phyloP scores from a whole-genome alignment of 2,888 invertebrate genomes.

The Philereme transversata region DNA sequence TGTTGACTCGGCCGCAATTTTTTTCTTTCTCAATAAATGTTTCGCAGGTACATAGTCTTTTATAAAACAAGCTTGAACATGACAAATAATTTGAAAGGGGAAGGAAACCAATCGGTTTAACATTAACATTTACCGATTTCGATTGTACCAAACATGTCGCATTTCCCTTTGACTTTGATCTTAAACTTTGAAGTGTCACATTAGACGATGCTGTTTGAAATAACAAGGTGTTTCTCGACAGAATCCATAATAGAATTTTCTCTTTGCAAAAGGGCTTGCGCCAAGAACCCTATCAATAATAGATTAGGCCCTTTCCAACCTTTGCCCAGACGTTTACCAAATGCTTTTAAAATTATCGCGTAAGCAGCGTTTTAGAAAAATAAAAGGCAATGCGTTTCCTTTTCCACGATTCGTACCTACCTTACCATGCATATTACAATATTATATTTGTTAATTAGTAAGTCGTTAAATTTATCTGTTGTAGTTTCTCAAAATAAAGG shows the following conservation, averaged over 20 bases:
- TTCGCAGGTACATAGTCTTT: no score
- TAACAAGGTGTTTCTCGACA: slow-evolving; percentile 44
- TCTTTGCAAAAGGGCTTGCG: slow-evolving; percentile 45
- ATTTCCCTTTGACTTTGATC: slow-evolving; percentile 9
- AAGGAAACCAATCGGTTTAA: slow-evolving; percentile 2
- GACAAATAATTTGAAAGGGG: not conserved
- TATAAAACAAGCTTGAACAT: not conserved
- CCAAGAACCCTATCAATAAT: slow-evolving; percentile 60
- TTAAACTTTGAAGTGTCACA: slow-evolving; percentile 15
- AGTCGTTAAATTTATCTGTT: not conserved
- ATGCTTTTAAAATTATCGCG: slow-evolving; percentile 56
- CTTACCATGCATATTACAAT: not conserved
- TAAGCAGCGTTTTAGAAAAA: slow-evolving; percentile 50
- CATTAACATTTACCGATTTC: slow-evolving; percentile 5
- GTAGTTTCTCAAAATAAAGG: no score
- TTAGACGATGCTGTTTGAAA: slow-evolving; percentile 31
- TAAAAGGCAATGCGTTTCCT: slow-evolving; percentile 24
- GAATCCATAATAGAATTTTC: slow-evolving; percentile 49
- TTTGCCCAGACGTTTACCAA: slow-evolving; percentile 53
- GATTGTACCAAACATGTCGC: not conserved
- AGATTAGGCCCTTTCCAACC: slow-evolving; percentile 58
- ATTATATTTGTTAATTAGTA: not conserved
- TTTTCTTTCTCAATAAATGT: no score
- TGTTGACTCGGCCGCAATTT: not conserved
- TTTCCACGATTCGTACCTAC: not conserved